Base-by-base conservation (phyloP, 2,797 vertebrate species). In the Artibeus lituratus region DNA sequence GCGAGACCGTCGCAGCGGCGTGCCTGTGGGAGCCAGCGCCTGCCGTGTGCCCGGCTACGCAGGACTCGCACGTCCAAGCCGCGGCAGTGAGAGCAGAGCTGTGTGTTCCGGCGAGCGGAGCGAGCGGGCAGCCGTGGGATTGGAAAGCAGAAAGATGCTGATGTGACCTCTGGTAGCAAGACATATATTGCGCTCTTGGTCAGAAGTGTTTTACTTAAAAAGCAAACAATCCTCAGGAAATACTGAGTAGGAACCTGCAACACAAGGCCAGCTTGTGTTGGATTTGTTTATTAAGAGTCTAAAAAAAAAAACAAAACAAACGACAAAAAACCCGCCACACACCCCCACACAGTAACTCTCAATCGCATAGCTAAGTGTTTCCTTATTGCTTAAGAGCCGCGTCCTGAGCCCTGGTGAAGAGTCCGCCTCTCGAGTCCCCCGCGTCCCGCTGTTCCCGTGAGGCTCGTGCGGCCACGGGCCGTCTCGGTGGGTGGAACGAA, bases 241-340 rank as follows among this genome's bases (percentile, higher is more conserved):
- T 98, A 98, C 98, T 98, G 98, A 98, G 97, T 72, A 98, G 98
- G 98, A 98, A 97, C 94, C 94, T 95, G 96, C 96, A 97, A 96
- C 98, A 98, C 98, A 98, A 98, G 98, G 94, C 98, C 99, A 98
- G 98, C 99, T 98, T 98, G 98, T 97, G 98, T 93, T 96, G 84
- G 83, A 84, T 84, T 95, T 98, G 91, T 96, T 96, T 97, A 97
- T 97, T 95, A 98, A 98, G 93, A 97, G 96, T 97, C 96, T 97
- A 42, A 42, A 42, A 4, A 44, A 44, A 51, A 96, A 94, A 35
- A 19, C 10, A 76, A 77, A 88, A 69, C 19, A 73, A 73, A 57
- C 21, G 62, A 69, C 59, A 39, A 83, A 87, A 59, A 76, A 35
- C 24, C 21, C 91, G 53, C 70, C 49, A 93, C 77, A 72, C 93